phyloP scores from a whole-genome alignment of 2,113 vertebrate species.

The Phylloscopus whistleri region DNA sequence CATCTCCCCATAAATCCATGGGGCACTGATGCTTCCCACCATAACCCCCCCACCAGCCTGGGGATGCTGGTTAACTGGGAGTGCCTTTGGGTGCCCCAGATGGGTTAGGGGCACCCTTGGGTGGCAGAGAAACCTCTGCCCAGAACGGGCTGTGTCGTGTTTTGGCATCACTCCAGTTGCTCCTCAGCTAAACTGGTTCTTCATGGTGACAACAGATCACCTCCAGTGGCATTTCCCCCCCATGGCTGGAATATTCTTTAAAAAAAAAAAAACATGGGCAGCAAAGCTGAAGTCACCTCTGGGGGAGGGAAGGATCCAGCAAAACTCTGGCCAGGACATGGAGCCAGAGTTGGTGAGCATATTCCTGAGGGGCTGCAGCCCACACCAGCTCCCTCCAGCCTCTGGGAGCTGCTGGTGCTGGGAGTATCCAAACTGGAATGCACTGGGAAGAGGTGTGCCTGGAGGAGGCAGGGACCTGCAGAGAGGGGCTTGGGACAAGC shows the following conservation, averaged over 20 bases:
- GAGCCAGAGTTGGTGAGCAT: no score
- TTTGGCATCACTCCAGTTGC: neutral
- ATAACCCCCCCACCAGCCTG: rapidly evolving
- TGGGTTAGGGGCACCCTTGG: neutral
- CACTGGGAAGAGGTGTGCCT: neutral
- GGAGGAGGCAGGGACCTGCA: neutral
- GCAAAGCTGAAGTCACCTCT: neutral
- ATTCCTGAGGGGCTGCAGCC: no score
- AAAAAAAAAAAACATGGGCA: neutral
- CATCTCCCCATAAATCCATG: neutral
- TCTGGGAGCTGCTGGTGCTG: neutral
- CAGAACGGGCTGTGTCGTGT: neutral
- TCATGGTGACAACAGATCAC: rapidly evolving
- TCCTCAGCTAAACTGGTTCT: neutral
- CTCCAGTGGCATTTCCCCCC: rapidly evolving
- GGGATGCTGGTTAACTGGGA: neutral
- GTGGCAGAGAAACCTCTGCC: neutral
- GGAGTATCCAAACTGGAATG: neutral
- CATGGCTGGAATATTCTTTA: rapidly evolving
- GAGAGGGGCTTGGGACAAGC: neutral
- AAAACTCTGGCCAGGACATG: neutral
- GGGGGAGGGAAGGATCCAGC: neutral
- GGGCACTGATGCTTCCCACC: neutral
- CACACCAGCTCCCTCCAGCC: neutral
- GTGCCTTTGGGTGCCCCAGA: neutral